Conservation (phyloP, 2,113 vertebrate species). For the Campylomormyrus tamandua region DNA sequence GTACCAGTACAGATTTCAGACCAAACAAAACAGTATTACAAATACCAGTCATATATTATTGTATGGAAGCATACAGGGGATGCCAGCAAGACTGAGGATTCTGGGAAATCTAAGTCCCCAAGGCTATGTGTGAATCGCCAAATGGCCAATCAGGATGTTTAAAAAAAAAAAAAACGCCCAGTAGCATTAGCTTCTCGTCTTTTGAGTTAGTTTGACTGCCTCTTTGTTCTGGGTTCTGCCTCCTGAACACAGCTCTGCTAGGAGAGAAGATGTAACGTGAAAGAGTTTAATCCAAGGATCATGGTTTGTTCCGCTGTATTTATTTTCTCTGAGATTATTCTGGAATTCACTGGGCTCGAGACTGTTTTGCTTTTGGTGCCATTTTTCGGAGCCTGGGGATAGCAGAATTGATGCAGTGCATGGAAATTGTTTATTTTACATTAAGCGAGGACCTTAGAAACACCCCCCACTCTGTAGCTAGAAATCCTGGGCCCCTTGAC, state of each 20-base stretch:
- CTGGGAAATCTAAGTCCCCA: background rate
- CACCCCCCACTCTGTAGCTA: background rate
- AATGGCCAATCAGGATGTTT: background rate
- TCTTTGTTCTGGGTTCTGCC: background rate
- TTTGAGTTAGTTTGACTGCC: background rate
- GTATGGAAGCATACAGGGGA: background rate
- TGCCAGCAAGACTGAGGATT: background rate
- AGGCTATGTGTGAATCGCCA: background rate
- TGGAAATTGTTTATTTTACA: constrained; percentile 5
- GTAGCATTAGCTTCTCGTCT: background rate
- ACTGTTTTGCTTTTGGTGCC: constrained; percentile 3
- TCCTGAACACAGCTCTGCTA: background rate
- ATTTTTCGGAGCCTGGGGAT: background rate
- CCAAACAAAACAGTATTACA: background rate
- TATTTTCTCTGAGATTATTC: background rate
- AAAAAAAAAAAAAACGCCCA: background rate
- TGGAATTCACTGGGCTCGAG: background rate
- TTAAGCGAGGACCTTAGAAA: background rate
- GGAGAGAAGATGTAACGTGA: background rate
- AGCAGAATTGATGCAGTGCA: background rate
- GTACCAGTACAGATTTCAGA: background rate
- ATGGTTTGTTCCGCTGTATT: background rate
- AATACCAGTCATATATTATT: background rate
- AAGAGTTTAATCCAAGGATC: background rate
- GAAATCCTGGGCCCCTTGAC: background rate